Evolutionary conservation across 2,888 invertebrate species (phyloP).

Genomic region (Epinotia nisella): DNA sequence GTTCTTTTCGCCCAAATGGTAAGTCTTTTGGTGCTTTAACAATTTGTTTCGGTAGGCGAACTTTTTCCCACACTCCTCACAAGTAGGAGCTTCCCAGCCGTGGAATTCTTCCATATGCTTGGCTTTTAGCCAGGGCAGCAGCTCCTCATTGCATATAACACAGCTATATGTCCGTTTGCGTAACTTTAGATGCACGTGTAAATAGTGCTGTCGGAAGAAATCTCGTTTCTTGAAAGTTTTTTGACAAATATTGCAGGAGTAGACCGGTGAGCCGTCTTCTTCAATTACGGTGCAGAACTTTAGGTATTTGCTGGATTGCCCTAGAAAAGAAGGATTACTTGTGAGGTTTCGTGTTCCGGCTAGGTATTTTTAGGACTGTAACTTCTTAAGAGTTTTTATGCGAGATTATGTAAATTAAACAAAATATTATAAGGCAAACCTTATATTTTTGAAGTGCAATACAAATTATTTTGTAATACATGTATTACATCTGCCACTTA

Average conservation of each 20-base stretch:
- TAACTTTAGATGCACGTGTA: conserved; percentile 33
- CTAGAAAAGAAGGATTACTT: conserved; percentile 18
- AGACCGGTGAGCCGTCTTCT: background rate
- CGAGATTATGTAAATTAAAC: too few species aligned
- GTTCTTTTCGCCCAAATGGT: conserved; percentile 22
- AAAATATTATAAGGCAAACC: too few species aligned
- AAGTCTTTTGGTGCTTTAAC: conserved; percentile 2
- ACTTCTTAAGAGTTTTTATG: too few species aligned
- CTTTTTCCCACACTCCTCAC: conserved; percentile 52
- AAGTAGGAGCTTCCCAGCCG: conserved; percentile 49
- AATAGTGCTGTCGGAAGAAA: conserved; percentile 32
- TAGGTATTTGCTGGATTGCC: background rate
- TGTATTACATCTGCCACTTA: too few species aligned
- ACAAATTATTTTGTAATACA: too few species aligned
- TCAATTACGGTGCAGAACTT: conserved; percentile 7
- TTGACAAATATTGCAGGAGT: conserved; percentile 21
- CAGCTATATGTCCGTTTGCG: conserved; percentile 14
- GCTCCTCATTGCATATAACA: conserved; percentile 20
- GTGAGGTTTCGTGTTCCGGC: background rate
- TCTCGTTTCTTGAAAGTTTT: conserved; percentile 11
- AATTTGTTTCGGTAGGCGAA: conserved; percentile 42
- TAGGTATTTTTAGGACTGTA: background rate
- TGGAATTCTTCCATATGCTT: conserved; percentile 46
- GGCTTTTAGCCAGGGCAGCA: conserved; percentile 3
- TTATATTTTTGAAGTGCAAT: too few species aligned